Evolutionary conservation across 2,797 vertebrate genomes (phyloP), one percentile per base, ranked within the genome.

Genomic region (Pogonophryne albipinna): DNA sequence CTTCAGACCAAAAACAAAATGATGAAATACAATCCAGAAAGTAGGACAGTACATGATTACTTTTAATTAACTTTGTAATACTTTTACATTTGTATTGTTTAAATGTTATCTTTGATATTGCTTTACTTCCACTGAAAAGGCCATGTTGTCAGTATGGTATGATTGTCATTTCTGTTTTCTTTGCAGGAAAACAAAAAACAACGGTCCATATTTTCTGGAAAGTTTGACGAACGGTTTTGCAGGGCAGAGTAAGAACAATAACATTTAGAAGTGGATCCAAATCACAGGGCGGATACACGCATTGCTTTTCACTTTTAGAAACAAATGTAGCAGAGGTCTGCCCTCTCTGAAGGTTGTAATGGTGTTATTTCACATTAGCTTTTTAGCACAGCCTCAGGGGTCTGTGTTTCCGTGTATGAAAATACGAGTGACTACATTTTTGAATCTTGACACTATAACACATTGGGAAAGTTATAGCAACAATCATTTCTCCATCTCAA

Each of bases 361-460:
- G 34, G 27, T 46, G 16, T 23, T 3, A 12, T 41, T 51, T 6
- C 17, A 50, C 4, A 51, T 64, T 10, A 49, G 17, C 47, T 16
- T 38, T 51, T 65, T 11, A 41, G 16, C 27, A 19, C 9, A 38
- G 14, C 11, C 7, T 60, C 16, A n/a, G 45, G 13, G 34, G 42
- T 14, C 3, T 20, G 12, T 31, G 19, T 38, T 52, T 52, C n/a
- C 23, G n/a, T 15, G 47, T 31, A 38, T 52, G 34, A 20, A 51
- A 20, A 41, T 7, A 65, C 38, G 38, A 46, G 42, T 10, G 12
- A 52, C 16, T 49, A 13, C 8, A 63, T 63, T 11, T 63, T 34
- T 63, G 23, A 63, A 62, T 62, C 60, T 47, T 31, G 44, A 31
- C 5, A 62, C 44, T 62, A 46, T 62, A 27, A 62, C 44, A 34